phyloP scores from a whole-genome alignment of 1,140 invertebrate species.

The Solen grandis region DNA sequence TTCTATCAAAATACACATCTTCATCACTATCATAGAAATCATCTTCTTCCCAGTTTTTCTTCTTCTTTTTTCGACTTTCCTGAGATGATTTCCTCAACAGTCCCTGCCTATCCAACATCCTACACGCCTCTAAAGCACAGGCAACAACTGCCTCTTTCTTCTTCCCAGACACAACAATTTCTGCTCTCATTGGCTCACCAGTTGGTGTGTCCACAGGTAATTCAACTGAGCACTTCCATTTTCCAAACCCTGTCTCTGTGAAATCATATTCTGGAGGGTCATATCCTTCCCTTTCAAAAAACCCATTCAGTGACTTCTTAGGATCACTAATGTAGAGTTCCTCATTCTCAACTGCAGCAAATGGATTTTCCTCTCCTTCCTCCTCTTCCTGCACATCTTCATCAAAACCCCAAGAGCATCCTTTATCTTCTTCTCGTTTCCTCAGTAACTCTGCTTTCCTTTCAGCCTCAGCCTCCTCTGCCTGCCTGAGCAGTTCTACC shows the following conservation, averaged over 20 bases:
- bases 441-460: constrained; percentile 71
- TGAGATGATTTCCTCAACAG: constrained; percentile 89
- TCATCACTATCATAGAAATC: constrained; percentile 99
- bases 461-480: constrained; percentile 81
- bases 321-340: constrained; percentile 95
- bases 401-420: constrained; percentile 96
- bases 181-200: constrained; percentile 89
- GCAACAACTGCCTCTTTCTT: constrained; percentile 97
- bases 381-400: constrained; percentile 89
- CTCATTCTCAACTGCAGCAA: constrained; percentile 83
- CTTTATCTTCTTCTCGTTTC: constrained; percentile 81
- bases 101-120: constrained; percentile 92
- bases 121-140: constrained; percentile 96
- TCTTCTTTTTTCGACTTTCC: constrained; percentile 78
- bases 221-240: constrained; percentile 77
- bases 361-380: constrained; percentile 79
- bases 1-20: constrained; percentile 97
- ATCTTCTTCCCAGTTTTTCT: constrained; percentile 87
- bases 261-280: constrained; percentile 79
- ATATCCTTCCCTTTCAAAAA: constrained; percentile 97
- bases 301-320: constrained; percentile 95
- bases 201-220: constrained; percentile 90
- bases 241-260: constrained; percentile 71
- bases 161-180: constrained; percentile 93
- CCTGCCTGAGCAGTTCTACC: constrained; percentile 80